Base-by-base conservation (phyloP, 2,113 vertebrate species). In the Marcusenius ussheri region DNA sequence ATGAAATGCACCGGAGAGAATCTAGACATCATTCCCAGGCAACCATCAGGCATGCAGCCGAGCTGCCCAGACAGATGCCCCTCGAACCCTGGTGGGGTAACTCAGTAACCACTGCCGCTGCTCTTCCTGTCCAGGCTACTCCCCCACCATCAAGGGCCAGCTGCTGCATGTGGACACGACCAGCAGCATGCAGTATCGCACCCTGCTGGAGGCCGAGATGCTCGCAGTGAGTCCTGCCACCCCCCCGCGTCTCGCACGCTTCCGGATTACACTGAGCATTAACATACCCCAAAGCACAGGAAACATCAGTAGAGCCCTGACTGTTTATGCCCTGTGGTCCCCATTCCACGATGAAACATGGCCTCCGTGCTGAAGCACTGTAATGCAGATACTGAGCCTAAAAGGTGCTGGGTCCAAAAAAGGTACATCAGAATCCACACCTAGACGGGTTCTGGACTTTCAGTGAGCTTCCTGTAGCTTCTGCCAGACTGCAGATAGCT, bases 161-260 rank as follows among this genome's bases (percentile, higher is more conserved):
- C 96, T 99, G 88, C 95, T 99, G 70, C 98, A 99, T 0, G 97
- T 99, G 84, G 98, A 99, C 94, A 98, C 98, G 90, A 99, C 98
- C 83, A 99, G 97, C 93, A 99, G 98, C 92, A 99, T 99, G 98
- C 98, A 97, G 91, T 99, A 98, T 93, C 96, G 98, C 91, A 98
- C 98, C 10, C 97, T 99, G 3, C 94, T 99, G 94, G 98, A 99
- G 94, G 98, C 98, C 58, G 98, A 99, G 95, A 99, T 99, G 98
- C 95, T 99, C 70, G 98, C 98, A 92, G 98, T 99, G 94, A 98
- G 98, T 97, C 1, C 42, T 8, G 35, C 35, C 83, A 3, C 45
- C 21, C 2, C 19, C 45, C 5, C 7, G 9, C 21, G 17, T 24
- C 31, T 24, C 80, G 27, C 35, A 21, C 2, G 2, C 53, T n/a